Base-by-base conservation (phyloP, 2,888 invertebrate genomes). In the Cataglyphis cursor region DNA sequence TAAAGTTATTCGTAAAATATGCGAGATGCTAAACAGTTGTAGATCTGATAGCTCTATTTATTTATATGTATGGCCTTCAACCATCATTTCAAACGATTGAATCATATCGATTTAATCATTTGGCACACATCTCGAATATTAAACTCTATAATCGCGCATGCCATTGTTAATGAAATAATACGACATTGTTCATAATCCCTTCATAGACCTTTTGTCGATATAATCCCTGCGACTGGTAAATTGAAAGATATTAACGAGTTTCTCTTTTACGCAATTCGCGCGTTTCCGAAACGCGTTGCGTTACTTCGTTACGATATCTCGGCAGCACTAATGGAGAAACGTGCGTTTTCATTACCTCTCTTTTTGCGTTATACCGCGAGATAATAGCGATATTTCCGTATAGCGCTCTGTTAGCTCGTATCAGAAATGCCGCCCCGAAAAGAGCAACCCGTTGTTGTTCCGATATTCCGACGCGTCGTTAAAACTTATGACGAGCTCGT, bases 401-500 rank as follows among this genome's bases (percentile, higher is more conserved):
- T 68, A 24, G 24, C 28, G n/a, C 5, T 41, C 6, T n/a, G 24
- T 76, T 78, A 70, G 68, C 41, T 51, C 31, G 6, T 31, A 6
- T 31, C 35, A 10, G 9, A 12, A 41, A 31, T 31, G 31, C 18
- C 8, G 1, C 24, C 12, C 21, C 4, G 2, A 41, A 59, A 57
- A 72, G 41, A 44, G 15, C 35, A 12, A 65, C 35, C 15, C 62
- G 44, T 31, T 8, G 57, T 51, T 51, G 21, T 35, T 8, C 9
- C n/a, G 21, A 59, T 48, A 24, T 24, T 31, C 1, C 31, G 9
- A 44, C 24, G 18, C 18, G n/a, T 66, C 28, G 74, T 80, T 80
- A 59, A 80, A 80, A 73, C 35, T 74, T 44, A 35, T 28, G 54
- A 70, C 72, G 12, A 35, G 35, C 38, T 76, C 28, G 28, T 76